Conservation (phyloP, 2,113 vertebrate species). For the Uropsilus gracilis region DNA sequence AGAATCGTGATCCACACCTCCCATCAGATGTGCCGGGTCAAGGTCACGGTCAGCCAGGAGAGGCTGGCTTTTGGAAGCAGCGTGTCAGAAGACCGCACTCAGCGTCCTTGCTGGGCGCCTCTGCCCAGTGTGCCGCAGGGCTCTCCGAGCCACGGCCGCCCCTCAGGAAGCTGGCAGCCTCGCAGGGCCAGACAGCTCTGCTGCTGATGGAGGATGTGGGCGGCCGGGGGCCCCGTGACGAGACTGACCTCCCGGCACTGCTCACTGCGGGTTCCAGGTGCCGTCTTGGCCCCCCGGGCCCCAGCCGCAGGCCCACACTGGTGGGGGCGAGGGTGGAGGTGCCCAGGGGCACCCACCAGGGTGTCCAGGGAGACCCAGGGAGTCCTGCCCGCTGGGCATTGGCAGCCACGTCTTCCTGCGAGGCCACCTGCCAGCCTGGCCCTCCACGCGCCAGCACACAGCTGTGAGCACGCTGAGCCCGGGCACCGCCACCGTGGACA, state of each 20-base stretch:
- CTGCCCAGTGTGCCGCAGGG: neutral
- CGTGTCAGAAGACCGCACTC: neutral
- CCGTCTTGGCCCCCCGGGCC: neutral
- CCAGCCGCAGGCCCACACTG: neutral
- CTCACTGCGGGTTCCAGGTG: neutral
- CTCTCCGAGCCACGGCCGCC: neutral
- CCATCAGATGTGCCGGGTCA: accelerated
- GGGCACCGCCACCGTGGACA: too few relatives aligned
- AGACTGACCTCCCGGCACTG: too few relatives aligned
- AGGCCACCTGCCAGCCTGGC: neutral
- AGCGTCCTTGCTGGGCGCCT: neutral
- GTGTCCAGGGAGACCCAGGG: neutral
- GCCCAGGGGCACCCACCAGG: accelerated
- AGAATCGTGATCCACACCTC: neutral
- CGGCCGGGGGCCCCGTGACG: accelerated
- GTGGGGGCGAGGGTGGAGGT: neutral
- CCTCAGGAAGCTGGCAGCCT: neutral
- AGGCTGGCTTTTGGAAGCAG: neutral
- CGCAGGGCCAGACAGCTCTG: neutral
- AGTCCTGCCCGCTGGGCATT: neutral
- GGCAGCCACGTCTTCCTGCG: too few relatives aligned
- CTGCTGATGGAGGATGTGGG: accelerated
- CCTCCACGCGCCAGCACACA: neutral
- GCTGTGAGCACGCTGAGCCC: too few relatives aligned
- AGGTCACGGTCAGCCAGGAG: neutral